A percentile compares a stretch with the other conserved stretches of the same genome.
These are phyloP conservation scores for mouse (Mus musculus) DNA, from an alignment of 2,113 vertebrate species.

Conservation along the genomic window DNA sequence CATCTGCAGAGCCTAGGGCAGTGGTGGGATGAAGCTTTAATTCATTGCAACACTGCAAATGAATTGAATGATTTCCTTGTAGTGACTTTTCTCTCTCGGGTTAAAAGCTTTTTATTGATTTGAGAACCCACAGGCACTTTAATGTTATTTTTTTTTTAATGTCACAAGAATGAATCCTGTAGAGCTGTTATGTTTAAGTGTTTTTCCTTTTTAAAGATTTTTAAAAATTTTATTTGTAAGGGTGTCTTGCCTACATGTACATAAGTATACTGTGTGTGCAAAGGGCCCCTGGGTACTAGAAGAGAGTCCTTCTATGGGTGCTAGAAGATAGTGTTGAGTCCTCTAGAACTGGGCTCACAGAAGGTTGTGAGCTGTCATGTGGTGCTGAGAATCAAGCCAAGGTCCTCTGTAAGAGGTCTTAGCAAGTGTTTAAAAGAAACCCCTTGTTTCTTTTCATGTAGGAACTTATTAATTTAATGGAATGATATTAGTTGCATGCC, in stretches of 20 bases:
- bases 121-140: not conserved
- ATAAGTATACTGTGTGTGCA: not conserved
- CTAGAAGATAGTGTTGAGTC: not conserved
- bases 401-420: not conserved
- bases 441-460: not conserved
- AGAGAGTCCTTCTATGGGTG: not conserved
- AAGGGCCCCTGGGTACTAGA: not conserved
- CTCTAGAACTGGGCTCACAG: not conserved
- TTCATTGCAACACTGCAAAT: not conserved
- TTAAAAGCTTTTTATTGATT: constrained; percentile 12
- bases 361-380: not conserved
- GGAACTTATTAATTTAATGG: constrained; percentile 10
- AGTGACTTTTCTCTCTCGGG: not conserved
- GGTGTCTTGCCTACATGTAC: not conserved
- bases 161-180: constrained; percentile 12
- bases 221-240: not conserved
- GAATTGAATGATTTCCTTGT: not conserved
- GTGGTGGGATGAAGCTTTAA: not conserved
- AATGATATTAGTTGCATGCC: not conserved
- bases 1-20: not conserved
- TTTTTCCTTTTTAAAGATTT: not conserved
- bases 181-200: not conserved
- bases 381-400: not conserved
- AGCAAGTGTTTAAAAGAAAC: not conserved
- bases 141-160: not conserved